Conservation (phyloP, 2,888 invertebrate genomes). For the Chorisops tibialis region DNA sequence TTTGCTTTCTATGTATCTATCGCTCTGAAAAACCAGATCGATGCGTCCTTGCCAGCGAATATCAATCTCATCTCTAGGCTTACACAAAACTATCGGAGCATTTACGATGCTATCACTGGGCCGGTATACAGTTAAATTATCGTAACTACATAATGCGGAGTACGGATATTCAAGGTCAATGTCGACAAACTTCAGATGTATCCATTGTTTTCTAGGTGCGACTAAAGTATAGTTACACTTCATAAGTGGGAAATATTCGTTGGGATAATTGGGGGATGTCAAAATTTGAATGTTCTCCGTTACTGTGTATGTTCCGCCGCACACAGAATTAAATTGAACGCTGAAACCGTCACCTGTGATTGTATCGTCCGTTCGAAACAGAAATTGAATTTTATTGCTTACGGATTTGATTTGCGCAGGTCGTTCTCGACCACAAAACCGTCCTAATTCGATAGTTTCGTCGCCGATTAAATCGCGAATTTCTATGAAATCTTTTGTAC, state of each 20-base stretch:
- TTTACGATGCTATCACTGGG: background rate
- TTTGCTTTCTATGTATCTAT: slow-evolving; percentile 47
- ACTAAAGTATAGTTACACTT: slow-evolving; percentile 66
- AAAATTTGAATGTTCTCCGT: slow-evolving; percentile 55
- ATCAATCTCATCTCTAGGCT: slow-evolving; percentile 45
- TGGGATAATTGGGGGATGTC: slow-evolving; percentile 74
- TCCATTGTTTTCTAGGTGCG: slow-evolving; percentile 47
- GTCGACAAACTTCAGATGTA: slow-evolving; percentile 59
- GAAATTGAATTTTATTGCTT: slow-evolving; percentile 62
- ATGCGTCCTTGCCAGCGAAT: slow-evolving; percentile 45
- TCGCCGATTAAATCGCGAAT: slow-evolving; percentile 58
- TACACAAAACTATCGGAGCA: slow-evolving; percentile 48
- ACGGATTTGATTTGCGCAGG: slow-evolving; percentile 61
- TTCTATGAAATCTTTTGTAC: slow-evolving; percentile 72
- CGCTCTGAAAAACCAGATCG: slow-evolving; percentile 58
- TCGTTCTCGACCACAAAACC: slow-evolving; percentile 65
- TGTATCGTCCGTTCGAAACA: slow-evolving; percentile 67
- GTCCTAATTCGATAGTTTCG: slow-evolving; percentile 51
- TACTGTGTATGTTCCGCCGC: slow-evolving; percentile 67
- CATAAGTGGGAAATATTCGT: slow-evolving; percentile 57
- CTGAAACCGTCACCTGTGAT: slow-evolving; percentile 71
- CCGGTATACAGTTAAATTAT: slow-evolving; percentile 54
- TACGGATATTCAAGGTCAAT: slow-evolving; percentile 52
- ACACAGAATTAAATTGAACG: slow-evolving; percentile 62
- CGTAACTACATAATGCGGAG: slow-evolving; percentile 41